Base-by-base conservation (phyloP, 2,888 invertebrate genomes). In the Fragum whitleyi region DNA sequence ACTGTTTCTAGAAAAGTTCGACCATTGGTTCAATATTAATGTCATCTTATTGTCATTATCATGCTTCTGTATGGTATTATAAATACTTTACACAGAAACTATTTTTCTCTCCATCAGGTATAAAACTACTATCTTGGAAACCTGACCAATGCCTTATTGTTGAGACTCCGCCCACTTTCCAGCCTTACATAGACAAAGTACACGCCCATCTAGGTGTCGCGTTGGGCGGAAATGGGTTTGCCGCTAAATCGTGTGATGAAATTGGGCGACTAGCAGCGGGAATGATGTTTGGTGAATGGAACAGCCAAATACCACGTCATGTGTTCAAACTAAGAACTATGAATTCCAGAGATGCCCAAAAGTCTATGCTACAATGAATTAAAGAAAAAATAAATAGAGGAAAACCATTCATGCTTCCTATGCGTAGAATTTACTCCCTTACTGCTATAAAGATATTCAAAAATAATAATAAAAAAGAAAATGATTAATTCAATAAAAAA, bases 171-270 rank as follows among this genome's bases (percentile, higher is more conserved):
- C 65, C 65, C 65, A 84, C 87, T 9, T 70, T 73, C 9, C 53
- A 55, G 32, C 90, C 90, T 5, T 89, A 89, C 53, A 88, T 90
- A 21, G 90, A 90, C 77, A 78, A 76, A 67, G 70, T 90, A 28
- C 87, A 87, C 42, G 70, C 79, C 19, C 80, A 87, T 16, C 72
- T 90, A 23, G 88, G 88, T 7, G 85, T 90, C 32, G 86, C 87
- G 9, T 71, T 87, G 7, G 90, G 88, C 5, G 90, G 91, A 14
- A 90, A 90, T 76, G 91, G 91, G 0, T 86, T 83, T 62, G 91
- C 89, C n/a, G 92, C 92, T 7, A 91, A 90, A 74, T 87, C 88
- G 2, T 87, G 89, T 23, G 91, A 91, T 59, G 92, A 91, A 78
- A 88, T 91, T n/a, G 92, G 92, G 55, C 79, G 90, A 47, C 79